Conservation (phyloP, 2,888 invertebrate genomes). For the Melolontha melolontha region DNA sequence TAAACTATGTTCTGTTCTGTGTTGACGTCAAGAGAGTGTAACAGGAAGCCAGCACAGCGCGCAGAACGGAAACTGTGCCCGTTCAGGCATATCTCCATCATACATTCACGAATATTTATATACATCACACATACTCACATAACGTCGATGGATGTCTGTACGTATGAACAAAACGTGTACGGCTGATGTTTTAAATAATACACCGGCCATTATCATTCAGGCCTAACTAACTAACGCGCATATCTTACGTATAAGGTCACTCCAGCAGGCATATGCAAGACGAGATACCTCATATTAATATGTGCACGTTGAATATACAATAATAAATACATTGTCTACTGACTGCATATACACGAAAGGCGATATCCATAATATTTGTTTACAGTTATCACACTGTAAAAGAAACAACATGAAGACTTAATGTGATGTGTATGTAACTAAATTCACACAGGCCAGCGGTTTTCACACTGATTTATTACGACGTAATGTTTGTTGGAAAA, state of each 20-base stretch:
- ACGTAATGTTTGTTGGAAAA: too few species aligned
- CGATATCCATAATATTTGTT: slow-evolving; percentile 13
- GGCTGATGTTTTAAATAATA: slow-evolving; percentile 15
- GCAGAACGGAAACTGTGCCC: slow-evolving; percentile 51
- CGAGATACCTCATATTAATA: too few species aligned
- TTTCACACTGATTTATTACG: too few species aligned
- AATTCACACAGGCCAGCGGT: too few species aligned
- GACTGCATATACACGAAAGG: background rate
- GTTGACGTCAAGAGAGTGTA: slow-evolving; percentile 29
- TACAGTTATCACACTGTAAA: slow-evolving; percentile 13
- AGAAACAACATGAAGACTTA: too few species aligned
- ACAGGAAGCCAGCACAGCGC: slow-evolving; percentile 31
- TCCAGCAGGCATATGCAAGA: background rate
- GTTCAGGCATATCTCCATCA: slow-evolving; percentile 53
- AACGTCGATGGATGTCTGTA: background rate
- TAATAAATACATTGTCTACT: background rate
- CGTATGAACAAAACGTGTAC: background rate
- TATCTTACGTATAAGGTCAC: slow-evolving; percentile 16
- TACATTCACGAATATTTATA: slow-evolving; percentile 39
- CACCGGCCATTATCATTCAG: slow-evolving; percentile 13
- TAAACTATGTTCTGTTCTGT: slow-evolving; percentile 11
- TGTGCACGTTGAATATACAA: slow-evolving; percentile 7
- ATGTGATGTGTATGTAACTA: too few species aligned
- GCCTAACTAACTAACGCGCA: slow-evolving; percentile 4
- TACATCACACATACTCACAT: slow-evolving; percentile 1